These are phyloP conservation scores for Serilophus lunatus DNA, from an alignment of 2,113 vertebrate genomes.

Conservation along the genomic window DNA sequence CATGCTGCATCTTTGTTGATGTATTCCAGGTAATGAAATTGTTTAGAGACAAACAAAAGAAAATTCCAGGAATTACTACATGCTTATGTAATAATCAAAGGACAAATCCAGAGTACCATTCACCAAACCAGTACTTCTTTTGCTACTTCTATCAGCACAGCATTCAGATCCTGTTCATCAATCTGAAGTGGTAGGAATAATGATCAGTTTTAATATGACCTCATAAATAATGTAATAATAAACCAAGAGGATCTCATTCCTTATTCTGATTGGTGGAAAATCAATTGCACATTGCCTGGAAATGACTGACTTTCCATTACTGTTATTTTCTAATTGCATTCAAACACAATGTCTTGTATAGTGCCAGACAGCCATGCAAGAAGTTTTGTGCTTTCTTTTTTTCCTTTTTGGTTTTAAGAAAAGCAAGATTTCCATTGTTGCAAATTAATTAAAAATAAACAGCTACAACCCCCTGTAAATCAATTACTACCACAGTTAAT, in stretches of 20 bases:
- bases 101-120: constrained; percentile 12
- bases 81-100: constrained; percentile 36
- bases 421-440: constrained; percentile 64
- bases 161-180: constrained; percentile 46
- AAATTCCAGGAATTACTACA: constrained; percentile 26
- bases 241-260: constrained; percentile 75
- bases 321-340: constrained; percentile 76
- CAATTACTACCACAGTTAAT: constrained; percentile 47
- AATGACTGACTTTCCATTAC: constrained; percentile 79
- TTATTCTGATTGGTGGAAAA: constrained; percentile 80
- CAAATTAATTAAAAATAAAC: constrained; percentile 68
- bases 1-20: neutral
- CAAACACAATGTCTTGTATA: constrained; percentile 58
- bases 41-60: neutral
- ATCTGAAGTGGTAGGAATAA: constrained; percentile 72
- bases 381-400: neutral
- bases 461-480: constrained; percentile 45
- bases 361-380: constrained; percentile 60
- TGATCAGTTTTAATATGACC: constrained; percentile 75
- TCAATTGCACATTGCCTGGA: constrained; percentile 79
- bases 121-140: constrained; percentile 8
- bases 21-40: neutral
- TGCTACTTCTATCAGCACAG: neutral
- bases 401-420: constrained; percentile 57
- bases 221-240: constrained; percentile 80